Percentiles rank a stretch among this genome's conserved stretches.
Evolutionary conservation across 2,113 vertebrate genomes (phyloP).

Genomic region (Athene cunicularia): DNA sequence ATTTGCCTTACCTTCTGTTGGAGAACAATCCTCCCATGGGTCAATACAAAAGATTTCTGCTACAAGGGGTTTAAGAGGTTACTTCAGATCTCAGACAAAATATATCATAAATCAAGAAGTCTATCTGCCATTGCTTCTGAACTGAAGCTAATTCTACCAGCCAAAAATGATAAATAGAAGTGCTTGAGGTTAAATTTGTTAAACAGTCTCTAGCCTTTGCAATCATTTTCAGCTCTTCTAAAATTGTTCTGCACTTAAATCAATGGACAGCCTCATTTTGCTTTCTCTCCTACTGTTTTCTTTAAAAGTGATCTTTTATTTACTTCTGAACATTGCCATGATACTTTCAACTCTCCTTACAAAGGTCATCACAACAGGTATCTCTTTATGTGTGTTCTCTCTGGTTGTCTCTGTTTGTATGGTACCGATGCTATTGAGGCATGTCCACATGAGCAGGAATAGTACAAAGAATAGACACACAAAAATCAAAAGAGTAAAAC

Average conservation of each 20-base stretch:
- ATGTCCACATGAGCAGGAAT: neutral
- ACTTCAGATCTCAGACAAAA: conserved; percentile 27
- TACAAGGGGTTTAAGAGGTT: conserved; percentile 1
- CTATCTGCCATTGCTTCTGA: conserved; percentile 28
- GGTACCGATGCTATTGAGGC: neutral
- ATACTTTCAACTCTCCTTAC: neutral
- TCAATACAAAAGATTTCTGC: conserved; percentile 31
- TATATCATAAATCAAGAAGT: conserved; percentile 54
- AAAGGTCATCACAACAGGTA: neutral
- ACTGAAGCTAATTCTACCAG: conserved; percentile 52
- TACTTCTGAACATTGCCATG: neutral
- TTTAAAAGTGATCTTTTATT: neutral
- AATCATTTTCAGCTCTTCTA: neutral
- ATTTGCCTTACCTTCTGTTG: conserved; percentile 5
- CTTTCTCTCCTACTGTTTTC: neutral
- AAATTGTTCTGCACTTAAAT: conserved; percentile 19
- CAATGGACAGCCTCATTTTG: neutral
- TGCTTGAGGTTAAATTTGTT: conserved; percentile 47
- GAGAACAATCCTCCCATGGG: neutral
- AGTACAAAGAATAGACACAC: neutral
- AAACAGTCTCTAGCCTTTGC: conserved; percentile 25
- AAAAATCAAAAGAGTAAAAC: neutral
- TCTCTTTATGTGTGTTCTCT: neutral
- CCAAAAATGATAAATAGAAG: conserved; percentile 53
- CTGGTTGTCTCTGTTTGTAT: neutral